These are phyloP conservation scores for Stenotaenia linearis DNA, from an alignment of 2,888 invertebrate species.

Conservation along the genomic window DNA sequence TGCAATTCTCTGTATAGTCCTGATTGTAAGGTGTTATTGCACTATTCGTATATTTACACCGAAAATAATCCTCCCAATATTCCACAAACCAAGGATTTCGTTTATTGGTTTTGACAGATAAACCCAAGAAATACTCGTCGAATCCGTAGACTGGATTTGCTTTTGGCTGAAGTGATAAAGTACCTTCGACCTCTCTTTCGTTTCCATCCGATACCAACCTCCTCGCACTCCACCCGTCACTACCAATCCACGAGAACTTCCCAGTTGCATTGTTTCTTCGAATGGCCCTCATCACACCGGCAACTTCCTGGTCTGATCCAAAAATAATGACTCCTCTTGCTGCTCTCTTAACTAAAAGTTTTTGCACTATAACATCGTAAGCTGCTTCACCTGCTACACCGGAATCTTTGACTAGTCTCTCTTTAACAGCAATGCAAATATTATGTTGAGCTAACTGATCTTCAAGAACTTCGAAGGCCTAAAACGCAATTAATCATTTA, in stretches of 20 bases:
- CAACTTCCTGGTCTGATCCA: constrained; percentile 94
- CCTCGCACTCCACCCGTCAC: constrained; percentile 92
- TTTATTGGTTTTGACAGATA: constrained; percentile 78
- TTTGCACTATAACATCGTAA: constrained; percentile 81
- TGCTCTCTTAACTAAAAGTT: constrained; percentile 74
- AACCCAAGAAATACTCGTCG: constrained; percentile 74
- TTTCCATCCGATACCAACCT: constrained; percentile 79
- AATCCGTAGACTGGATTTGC: constrained; percentile 84
- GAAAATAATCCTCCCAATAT: constrained; percentile 92
- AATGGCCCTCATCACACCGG: constrained; percentile 89
- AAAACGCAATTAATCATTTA: constrained; percentile 40
- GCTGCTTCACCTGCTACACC: constrained; percentile 83
- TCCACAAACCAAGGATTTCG: constrained; percentile 96
- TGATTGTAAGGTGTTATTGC: constrained; percentile 74
- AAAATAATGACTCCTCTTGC: constrained; percentile 92
- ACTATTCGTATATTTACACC: constrained; percentile 76
- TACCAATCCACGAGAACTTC: constrained; percentile 91
- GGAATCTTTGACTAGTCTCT: constrained; percentile 90
- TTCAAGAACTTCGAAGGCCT: constrained; percentile 93
- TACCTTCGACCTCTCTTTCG: constrained; percentile 86
- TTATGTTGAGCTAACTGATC: constrained; percentile 71
- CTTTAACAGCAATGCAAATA: constrained; percentile 91
- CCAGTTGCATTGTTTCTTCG: constrained; percentile 79
- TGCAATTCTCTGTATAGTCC: constrained; percentile 64
- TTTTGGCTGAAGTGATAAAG: constrained; percentile 87